Conservation (phyloP, 2,888 invertebrate genomes). For the Zaprionus obscuricornis region DNA sequence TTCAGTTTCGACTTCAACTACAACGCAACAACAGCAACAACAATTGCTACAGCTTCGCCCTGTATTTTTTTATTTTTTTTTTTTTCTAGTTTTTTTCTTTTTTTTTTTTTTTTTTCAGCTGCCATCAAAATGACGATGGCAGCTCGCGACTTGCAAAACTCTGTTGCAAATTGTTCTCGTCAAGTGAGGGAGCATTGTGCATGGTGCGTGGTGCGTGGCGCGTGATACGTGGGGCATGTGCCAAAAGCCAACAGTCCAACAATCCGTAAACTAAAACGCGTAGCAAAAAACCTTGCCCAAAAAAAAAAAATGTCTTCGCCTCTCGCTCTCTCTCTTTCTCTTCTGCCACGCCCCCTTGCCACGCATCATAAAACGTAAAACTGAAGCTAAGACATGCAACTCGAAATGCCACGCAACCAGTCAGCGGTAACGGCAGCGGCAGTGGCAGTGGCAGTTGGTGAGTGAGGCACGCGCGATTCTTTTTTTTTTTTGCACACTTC, state of each 20-base stretch:
- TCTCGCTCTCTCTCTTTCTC: too few relatives aligned
- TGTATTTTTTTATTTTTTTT: too few relatives aligned
- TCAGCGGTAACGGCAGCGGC: too few relatives aligned
- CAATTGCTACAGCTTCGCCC: neutral
- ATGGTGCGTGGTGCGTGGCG: constrained; percentile 2
- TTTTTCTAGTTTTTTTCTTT: too few relatives aligned
- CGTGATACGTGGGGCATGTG: neutral
- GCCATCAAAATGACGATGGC: constrained; percentile 24
- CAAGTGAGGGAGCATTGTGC: neutral
- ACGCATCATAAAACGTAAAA: constrained; percentile 1
- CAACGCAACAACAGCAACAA: constrained; percentile 23
- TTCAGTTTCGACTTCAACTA: constrained; percentile 3
- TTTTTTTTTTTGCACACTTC: too few relatives aligned
- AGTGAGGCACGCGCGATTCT: constrained; percentile 25
- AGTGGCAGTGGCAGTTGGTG: too few relatives aligned
- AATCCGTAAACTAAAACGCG: too few relatives aligned
- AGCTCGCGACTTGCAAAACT: constrained; percentile 36
- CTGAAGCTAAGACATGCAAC: constrained; percentile 15
- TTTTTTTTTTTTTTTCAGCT: constrained; percentile 22
- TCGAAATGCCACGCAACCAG: constrained; percentile 18
- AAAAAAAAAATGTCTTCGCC: neutral
- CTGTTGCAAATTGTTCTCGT: constrained; percentile 43
- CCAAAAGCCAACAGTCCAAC: constrained; percentile 14
- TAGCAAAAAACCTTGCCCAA: too few relatives aligned
- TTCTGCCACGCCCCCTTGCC: too few relatives aligned